A percentile compares a stretch with the other conserved stretches of the same genome.
Conservation (phyloP, 2,113 vertebrate species). For the Pachycephala philippinensis region DNA sequence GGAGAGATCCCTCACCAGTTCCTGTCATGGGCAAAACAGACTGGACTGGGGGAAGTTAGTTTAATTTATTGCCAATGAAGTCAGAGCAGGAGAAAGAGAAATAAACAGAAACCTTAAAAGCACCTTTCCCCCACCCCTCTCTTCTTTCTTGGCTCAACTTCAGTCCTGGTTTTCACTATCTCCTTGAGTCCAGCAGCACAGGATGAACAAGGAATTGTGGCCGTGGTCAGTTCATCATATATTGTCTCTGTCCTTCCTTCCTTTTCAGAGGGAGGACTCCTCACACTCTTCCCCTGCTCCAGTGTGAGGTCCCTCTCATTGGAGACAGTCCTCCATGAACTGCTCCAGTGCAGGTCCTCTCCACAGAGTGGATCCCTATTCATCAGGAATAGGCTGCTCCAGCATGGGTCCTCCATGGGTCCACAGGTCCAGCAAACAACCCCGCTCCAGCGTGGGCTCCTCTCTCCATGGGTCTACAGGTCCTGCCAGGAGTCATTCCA, state of each 20-base stretch:
- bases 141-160: not conserved
- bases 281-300: not conserved
- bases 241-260: not conserved
- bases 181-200: not conserved
- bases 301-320: fast-evolving
- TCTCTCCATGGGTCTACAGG: not conserved
- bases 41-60: not conserved
- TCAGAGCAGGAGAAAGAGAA: not conserved
- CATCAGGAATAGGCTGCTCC: not conserved
- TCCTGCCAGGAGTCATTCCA: not conserved
- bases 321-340: not conserved
- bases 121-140: not conserved
- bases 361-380: not conserved
- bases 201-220: not conserved
- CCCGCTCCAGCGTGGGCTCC: not conserved
- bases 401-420: fast-evolving
- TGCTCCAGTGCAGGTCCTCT: not conserved
- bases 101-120: not conserved
- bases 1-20: not conserved
- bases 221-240: not conserved
- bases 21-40: fast-evolving
- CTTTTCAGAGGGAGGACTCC: not conserved
- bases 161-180: not conserved
- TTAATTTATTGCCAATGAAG: not conserved
- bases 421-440: fast-evolving